Evolutionary conservation across 1,140 invertebrate species (phyloP).

Genomic region (Proctacanthus coquilletti): DNA sequence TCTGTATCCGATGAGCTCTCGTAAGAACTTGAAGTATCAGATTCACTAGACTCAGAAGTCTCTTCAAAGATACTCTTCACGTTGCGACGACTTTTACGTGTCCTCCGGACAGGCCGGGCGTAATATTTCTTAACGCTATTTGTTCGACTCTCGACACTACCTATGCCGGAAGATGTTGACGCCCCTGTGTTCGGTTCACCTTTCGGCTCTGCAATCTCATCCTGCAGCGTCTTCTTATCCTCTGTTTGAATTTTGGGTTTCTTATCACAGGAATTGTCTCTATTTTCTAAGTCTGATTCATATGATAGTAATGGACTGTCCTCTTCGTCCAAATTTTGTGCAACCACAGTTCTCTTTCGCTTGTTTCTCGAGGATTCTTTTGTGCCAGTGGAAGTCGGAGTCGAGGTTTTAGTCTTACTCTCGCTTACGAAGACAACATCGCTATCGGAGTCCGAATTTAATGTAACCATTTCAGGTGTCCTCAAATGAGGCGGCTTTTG

Average conservation of each 20-base stretch:
- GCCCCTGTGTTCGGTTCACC: neutral
- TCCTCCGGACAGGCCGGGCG: neutral
- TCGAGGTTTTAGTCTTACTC: no score
- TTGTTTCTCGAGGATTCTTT: neutral
- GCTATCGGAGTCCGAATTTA: constrained; percentile 37
- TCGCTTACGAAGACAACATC: constrained; percentile 35
- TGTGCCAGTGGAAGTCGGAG: neutral
- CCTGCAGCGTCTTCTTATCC: neutral
- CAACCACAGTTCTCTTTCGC: neutral
- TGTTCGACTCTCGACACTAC: neutral
- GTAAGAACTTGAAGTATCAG: no score
- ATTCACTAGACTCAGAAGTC: no score
- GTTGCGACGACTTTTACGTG: neutral
- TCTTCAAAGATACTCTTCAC: neutral
- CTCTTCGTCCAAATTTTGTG: no score
- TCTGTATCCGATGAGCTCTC: neutral
- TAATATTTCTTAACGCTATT: neutral
- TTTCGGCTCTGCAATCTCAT: neutral
- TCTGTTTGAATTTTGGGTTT: neutral
- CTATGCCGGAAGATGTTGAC: neutral
- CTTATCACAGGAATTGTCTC: neutral
- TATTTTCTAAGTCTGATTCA: no score
- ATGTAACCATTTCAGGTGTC: constrained; percentile 38
- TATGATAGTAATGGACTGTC: no score
- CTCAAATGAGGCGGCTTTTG: constrained; percentile 38